A percentile compares a stretch with the other conserved stretches of the same genome.
phyloP scores from a whole-genome alignment of 2,888 invertebrate genomes.

The Glyphotaelius pellucidus region DNA sequence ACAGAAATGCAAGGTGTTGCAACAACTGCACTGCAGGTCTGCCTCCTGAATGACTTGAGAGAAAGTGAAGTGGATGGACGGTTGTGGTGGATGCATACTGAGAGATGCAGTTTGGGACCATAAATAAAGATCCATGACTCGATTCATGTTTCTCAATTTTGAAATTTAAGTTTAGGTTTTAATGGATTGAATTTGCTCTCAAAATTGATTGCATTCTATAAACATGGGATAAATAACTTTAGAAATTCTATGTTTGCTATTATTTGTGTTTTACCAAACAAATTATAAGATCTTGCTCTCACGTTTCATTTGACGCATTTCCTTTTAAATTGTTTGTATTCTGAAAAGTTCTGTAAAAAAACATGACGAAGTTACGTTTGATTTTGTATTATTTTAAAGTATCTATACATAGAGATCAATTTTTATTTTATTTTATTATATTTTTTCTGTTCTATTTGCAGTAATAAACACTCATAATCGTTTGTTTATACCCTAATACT shows the following conservation, averaged over 20 bases:
- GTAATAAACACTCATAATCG: no score
- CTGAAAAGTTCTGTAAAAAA: no score
- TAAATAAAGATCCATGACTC: background rate
- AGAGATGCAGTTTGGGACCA: background rate
- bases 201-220: background rate
- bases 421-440: no score
- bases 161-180: background rate
- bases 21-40: background rate
- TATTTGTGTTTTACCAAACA: background rate
- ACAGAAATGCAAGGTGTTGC: conserved; percentile 35
- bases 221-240: background rate
- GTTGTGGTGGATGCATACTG: background rate
- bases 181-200: background rate
- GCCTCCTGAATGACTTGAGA: background rate
- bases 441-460: no score
- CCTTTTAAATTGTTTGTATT: no score
- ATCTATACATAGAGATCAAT: no score
- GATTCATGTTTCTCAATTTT: background rate
- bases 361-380: no score
- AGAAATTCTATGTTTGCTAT: background rate
- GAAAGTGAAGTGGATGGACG: conserved; percentile 2
- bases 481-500: no score
- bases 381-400: no score
- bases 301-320: no score
- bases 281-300: background rate